phyloP scores from a whole-genome alignment of 2,797 vertebrate genomes.

The Dallia pectoralis region DNA sequence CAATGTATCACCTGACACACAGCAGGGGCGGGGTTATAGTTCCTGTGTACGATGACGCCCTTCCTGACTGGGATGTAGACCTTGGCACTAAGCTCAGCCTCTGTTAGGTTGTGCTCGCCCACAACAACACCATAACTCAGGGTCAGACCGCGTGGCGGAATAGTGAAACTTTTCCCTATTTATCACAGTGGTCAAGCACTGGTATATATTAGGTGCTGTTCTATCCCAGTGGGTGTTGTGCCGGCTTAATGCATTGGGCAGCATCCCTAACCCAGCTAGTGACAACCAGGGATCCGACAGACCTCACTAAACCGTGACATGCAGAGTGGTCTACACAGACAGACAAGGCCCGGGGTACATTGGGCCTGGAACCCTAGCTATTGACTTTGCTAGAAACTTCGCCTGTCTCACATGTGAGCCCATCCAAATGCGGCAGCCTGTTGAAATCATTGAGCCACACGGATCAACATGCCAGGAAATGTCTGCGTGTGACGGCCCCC shows the following conservation, averaged over 20 bases:
- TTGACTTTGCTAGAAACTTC: too few relatives aligned
- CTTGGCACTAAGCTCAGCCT: slow-evolving; percentile 31
- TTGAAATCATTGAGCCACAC: too few relatives aligned
- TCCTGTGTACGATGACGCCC: slow-evolving; percentile 38
- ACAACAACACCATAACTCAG: slow-evolving; percentile 42
- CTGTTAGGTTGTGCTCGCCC: slow-evolving; percentile 41
- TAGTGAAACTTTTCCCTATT: background rate
- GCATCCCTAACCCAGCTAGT: slow-evolving; percentile 47
- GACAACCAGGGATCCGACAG: slow-evolving; percentile 41
- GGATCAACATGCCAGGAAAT: too few relatives aligned
- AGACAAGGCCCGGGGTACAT: background rate
- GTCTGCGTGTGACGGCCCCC: too few relatives aligned
- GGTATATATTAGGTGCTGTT: background rate
- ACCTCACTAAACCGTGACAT: too few relatives aligned
- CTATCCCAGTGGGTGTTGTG: background rate
- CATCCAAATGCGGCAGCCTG: too few relatives aligned
- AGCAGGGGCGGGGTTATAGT: slow-evolving; percentile 41
- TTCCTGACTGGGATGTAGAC: slow-evolving; percentile 23
- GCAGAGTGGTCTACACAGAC: slow-evolving; percentile 36
- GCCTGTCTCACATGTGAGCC: too few relatives aligned
- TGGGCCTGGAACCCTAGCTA: too few relatives aligned
- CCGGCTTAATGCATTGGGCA: slow-evolving; percentile 37
- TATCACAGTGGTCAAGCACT: background rate
- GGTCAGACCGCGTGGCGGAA: slow-evolving; percentile 12
- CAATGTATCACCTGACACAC: slow-evolving; percentile 60